A percentile compares a stretch with the other conserved stretches of the same genome.
phyloP scores from a whole-genome alignment of 2,888 invertebrate genomes.

The Hirtodrosophila confusa region DNA sequence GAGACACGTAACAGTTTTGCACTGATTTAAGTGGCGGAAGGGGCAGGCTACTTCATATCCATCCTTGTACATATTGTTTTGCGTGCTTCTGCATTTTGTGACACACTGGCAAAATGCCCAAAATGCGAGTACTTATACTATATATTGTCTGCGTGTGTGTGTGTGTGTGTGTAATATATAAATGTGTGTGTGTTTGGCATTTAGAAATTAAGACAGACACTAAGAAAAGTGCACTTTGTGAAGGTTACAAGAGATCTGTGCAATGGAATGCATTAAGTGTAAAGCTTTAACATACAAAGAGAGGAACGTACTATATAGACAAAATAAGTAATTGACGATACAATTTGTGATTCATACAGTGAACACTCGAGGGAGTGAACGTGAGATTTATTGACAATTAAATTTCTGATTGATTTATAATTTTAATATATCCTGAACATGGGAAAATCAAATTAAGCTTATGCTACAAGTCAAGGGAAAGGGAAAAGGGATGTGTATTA shows the following conservation, averaged over 20 bases:
- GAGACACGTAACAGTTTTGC: constrained; percentile 26
- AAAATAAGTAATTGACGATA: too few species aligned
- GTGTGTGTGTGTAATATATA: not conserved
- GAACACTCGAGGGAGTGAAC: too few species aligned
- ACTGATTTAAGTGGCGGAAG: not conserved
- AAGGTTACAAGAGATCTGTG: constrained; percentile 34
- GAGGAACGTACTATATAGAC: too few species aligned
- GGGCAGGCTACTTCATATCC: constrained; percentile 27
- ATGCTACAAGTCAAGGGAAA: too few species aligned
- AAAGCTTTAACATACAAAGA: not conserved
- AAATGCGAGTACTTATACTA: constrained; percentile 2
- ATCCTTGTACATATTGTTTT: constrained; percentile 45
- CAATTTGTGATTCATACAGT: too few species aligned
- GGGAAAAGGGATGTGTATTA: too few species aligned
- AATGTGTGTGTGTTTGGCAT: constrained; percentile 28
- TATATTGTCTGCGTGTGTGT: constrained; percentile 14
- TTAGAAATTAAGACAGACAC: constrained; percentile 37
- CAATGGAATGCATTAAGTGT: constrained; percentile 16
- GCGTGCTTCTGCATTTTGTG: constrained; percentile 39
- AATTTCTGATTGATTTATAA: too few species aligned
- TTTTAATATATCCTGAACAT: too few species aligned
- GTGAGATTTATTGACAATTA: too few species aligned
- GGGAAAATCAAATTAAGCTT: too few species aligned
- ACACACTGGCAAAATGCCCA: constrained; percentile 62
- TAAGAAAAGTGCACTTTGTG: constrained; percentile 34